These are phyloP conservation scores for Cichlasoma orientale DNA, from an alignment of 2,797 vertebrate species.

Conservation along the genomic window DNA sequence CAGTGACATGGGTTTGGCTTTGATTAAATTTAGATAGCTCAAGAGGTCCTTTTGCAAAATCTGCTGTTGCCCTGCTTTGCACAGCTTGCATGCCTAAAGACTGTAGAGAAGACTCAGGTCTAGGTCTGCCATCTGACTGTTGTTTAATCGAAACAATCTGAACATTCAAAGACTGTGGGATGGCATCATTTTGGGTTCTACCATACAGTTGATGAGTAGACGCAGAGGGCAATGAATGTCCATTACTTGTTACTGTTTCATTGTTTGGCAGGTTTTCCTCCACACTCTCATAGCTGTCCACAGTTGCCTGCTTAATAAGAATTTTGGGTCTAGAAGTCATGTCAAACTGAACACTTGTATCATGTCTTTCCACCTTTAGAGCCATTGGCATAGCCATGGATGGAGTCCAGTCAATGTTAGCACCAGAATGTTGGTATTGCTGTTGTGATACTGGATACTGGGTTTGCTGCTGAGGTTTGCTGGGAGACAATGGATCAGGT, in stretches of 20 bases:
- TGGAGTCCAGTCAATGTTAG: conserved; percentile 20
- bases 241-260: conserved; percentile 12
- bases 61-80: neutral
- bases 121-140: conserved; percentile 2
- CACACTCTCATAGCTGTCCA: conserved; percentile 61
- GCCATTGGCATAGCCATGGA: conserved; percentile 1
- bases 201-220: conserved; percentile 10
- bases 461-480: conserved; percentile 19
- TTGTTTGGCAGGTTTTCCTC: conserved; percentile 52
- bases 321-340: conserved; percentile 48
- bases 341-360: conserved; percentile 34
- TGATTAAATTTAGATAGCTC: conserved; percentile 17
- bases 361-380: conserved; percentile 42
- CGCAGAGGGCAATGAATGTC: neutral
- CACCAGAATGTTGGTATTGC: conserved; percentile 30
- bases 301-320: conserved; percentile 76
- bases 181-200: conserved; percentile 10
- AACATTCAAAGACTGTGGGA: conserved; percentile 14
- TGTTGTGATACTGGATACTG: conserved; percentile 46
- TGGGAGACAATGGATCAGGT: conserved; percentile 17
- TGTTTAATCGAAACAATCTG: conserved; percentile 5
- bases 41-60: conserved; percentile 22
- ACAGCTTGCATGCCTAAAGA: conserved; percentile 3
- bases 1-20: conserved; percentile 22
- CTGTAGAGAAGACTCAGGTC: neutral